phyloP scores from a whole-genome alignment of 92 coral and sea anemone genomes.

The Epizoanthus stellaris region DNA sequence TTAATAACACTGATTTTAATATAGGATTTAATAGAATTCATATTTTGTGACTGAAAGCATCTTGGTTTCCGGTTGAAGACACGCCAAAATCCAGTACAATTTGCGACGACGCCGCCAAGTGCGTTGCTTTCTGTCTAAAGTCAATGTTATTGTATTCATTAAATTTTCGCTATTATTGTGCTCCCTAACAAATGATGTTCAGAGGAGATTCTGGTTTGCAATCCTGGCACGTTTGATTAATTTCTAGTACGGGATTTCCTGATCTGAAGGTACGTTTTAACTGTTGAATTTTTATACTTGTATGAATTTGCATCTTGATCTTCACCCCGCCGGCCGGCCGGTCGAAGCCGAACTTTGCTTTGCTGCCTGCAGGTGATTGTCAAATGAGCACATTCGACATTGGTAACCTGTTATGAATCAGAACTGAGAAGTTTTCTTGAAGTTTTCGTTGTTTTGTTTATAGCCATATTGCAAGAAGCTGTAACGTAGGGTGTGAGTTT shows the following conservation, averaged over 20 bases:
- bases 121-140: constrained; percentile 32
- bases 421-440: not conserved
- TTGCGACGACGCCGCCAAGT: not conserved
- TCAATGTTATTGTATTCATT: constrained; percentile 35
- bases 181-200: not conserved
- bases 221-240: not conserved
- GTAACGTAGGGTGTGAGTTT: too few relatives aligned
- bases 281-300: not conserved
- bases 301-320: too few relatives aligned
- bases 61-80: constrained; percentile 19
- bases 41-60: not conserved
- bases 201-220: not conserved
- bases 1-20: not conserved
- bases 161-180: not conserved
- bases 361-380: constrained; percentile 27
- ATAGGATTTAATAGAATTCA: not conserved
- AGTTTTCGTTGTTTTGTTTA: not conserved
- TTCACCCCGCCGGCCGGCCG: not conserved
- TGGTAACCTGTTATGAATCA: constrained; percentile 14
- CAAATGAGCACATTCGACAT: not conserved
- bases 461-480: not conserved
- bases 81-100: not conserved
- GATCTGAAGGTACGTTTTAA: not conserved
- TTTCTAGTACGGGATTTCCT: not conserved
- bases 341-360: not conserved